Conservation (phyloP, 2,113 vertebrate genomes). For the Aythya baeri region DNA sequence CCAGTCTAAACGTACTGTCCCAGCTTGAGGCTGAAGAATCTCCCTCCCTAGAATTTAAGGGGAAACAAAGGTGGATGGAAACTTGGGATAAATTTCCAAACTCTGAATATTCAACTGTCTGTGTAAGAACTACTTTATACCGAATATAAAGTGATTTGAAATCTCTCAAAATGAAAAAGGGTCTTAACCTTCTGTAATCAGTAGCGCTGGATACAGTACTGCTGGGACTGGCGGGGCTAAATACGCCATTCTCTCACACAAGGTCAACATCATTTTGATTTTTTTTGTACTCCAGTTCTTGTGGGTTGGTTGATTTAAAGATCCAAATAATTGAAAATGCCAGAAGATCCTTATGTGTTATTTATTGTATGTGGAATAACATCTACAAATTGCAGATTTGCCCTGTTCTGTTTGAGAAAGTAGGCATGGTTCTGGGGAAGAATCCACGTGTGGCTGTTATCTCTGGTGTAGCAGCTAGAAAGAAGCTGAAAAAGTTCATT, state of each 20-base stretch:
- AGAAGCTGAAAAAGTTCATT: neutral
- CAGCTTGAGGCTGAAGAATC: neutral
- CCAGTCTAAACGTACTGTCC: neutral
- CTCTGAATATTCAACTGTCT: neutral
- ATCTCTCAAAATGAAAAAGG: neutral
- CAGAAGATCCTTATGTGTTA: neutral
- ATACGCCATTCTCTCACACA: neutral
- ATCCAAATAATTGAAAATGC: neutral
- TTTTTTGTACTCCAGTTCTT: neutral
- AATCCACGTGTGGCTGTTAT: rapidly evolving
- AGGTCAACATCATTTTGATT: neutral
- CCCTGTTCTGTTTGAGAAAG: neutral
- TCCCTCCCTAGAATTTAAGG: neutral
- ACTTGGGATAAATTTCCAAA: neutral
- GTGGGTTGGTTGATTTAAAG: neutral
- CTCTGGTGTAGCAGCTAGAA: neutral
- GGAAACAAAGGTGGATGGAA: neutral
- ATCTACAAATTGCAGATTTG: neutral
- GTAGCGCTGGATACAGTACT: neutral
- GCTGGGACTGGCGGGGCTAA: neutral
- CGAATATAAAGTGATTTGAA: neutral
- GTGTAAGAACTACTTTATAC: neutral
- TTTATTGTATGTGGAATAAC: neutral
- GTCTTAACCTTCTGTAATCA: neutral
- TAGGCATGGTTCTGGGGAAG: rapidly evolving